Conservation (phyloP, 2,888 invertebrate species). For the Pardosa pseudoannulata region DNA sequence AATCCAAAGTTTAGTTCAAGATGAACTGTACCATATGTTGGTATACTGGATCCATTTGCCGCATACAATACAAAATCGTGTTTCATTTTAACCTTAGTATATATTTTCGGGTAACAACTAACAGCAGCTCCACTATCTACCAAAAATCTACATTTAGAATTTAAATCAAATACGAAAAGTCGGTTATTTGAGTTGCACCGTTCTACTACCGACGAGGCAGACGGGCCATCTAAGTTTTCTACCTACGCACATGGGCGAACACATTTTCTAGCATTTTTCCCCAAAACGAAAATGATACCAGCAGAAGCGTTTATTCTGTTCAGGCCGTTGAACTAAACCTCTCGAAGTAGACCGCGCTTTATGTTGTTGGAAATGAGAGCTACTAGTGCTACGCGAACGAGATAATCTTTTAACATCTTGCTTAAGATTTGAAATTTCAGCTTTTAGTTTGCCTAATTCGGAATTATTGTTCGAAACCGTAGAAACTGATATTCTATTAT, state of each 20-base stretch:
- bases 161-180: neutral
- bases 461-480: too few species aligned
- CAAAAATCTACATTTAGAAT: neutral
- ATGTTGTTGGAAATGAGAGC: too few species aligned
- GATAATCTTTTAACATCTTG: too few species aligned
- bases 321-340: too few species aligned
- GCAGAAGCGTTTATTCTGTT: neutral
- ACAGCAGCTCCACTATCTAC: neutral
- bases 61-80: neutral
- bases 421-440: too few species aligned
- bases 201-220: neutral
- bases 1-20: slow-evolving; percentile 38
- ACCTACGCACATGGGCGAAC: neutral
- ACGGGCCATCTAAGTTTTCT: neutral
- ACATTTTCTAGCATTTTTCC: neutral
- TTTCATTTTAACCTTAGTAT: neutral
- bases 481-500: too few species aligned
- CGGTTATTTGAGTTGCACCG: neutral
- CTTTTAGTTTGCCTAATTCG: too few species aligned
- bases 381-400: too few species aligned
- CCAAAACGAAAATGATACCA: neutral
- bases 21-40: neutral
- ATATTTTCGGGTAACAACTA: neutral
- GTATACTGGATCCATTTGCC: neutral
- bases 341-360: too few species aligned